Evolutionary conservation across 2,797 vertebrate genomes (phyloP).

Genomic region (Sitta carolinensis): DNA sequence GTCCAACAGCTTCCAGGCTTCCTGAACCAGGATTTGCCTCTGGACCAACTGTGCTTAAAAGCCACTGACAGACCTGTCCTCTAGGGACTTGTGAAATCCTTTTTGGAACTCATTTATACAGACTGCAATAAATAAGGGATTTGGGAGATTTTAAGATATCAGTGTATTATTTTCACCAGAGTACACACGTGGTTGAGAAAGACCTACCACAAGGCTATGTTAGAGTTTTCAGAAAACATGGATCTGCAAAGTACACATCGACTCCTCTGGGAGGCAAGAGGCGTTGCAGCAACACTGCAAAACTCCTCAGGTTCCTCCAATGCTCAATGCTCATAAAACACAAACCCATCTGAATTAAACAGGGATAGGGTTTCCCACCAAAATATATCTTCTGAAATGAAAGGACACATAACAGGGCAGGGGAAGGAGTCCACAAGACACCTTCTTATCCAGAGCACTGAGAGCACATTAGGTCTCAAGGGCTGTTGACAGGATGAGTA

Average conservation of each 20-base stretch:
- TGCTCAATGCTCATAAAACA: accelerated
- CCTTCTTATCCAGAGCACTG: not conserved
- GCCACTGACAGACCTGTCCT: not conserved
- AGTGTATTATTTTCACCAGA: not conserved
- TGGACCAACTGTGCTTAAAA: not conserved
- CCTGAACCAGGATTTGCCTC: not conserved
- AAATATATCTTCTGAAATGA: not conserved
- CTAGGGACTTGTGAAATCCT: not conserved
- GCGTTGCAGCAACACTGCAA: not conserved
- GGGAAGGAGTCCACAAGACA: not conserved
- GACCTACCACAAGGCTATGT: not conserved
- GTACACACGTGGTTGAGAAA: not conserved
- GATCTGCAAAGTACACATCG: not conserved
- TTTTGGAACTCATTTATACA: not conserved
- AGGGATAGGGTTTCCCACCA: not conserved
- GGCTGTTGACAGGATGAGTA: not conserved
- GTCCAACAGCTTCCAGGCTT: not conserved
- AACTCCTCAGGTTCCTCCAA: not conserved
- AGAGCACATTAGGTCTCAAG: not conserved
- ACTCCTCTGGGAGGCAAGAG: not conserved
- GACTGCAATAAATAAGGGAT: conserved; percentile 34
- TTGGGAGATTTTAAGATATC: not conserved
- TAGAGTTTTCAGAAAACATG: not conserved
- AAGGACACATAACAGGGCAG: accelerated
- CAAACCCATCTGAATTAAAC: not conserved